Evolutionary conservation across 2,797 vertebrate genomes (phyloP), one percentile per base, ranked within the genome.

Genomic region (Typhlichthys eigenmanni): DNA sequence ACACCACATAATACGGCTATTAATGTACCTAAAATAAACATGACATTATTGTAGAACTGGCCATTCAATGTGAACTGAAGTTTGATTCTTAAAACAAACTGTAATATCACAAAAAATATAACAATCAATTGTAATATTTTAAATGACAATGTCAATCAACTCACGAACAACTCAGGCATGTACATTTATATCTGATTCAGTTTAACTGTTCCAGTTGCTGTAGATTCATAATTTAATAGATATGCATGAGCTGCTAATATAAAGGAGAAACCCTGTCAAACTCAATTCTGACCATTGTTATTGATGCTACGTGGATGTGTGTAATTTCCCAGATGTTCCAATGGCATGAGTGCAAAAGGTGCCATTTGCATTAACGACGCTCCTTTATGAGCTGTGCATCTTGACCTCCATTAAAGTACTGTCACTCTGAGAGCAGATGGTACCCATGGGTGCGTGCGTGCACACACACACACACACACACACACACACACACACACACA

Each of bases 391-490:
- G 87, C 64, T 48, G 79, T 77, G 85, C 85, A 88, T 87, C 87
- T 88, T 91, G 90, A 92, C 90, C 91, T 88, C 90, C 74, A 87
- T 91, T 91, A 92, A 92, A 91, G 86, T 60, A 74, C 82, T 82
- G 88, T 87, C 86, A 81, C 78, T 82, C 43, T 79, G 79, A 85
- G 84, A 88, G 90, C 93, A 93, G 91, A 93, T 92, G 92, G 89
- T 79, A 82, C 63, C 43, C 55, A 34, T 53, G 47, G 32, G 19
- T 11, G 53, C 34, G 24, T 38, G 46, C 34, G 53, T 34, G 55
- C 50, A 14, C 69, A 73, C 57, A 60, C 59, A 47, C 61, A 63
- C 38, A 63, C 51, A 63, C 50, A 49, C 64, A 64, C 66, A 61
- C 55, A 49, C 62, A 57, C 48, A 47, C 13, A 64, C 55, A 17